A percentile compares a stretch with the other conserved stretches of the same genome.
Conservation (phyloP, 2,797 vertebrate genomes). For the Intellagama lesueurii region DNA sequence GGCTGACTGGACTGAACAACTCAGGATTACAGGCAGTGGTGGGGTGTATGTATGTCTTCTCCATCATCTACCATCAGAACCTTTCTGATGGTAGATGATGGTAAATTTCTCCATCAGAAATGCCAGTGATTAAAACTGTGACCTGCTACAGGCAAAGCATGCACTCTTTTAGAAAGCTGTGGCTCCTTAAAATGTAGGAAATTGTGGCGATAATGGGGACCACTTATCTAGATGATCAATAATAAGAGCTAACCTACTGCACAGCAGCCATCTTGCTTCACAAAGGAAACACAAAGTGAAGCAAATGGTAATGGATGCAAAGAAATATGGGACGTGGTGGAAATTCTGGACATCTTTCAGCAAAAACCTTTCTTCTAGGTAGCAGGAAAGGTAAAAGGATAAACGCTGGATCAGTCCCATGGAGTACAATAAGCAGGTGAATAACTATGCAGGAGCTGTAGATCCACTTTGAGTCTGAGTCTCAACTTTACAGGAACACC, state of each 20-base stretch:
- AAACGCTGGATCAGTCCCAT: not conserved
- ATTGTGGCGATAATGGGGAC: not conserved
- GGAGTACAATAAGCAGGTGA: too few species aligned
- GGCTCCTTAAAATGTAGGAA: not conserved
- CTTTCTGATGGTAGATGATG: too few species aligned
- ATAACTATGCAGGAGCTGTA: too few species aligned
- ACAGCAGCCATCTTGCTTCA: not conserved
- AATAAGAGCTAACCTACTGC: not conserved
- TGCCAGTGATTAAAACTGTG: not conserved
- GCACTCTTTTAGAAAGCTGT: not conserved
- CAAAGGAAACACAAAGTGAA: not conserved
- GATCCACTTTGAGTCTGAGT: too few species aligned
- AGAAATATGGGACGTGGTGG: not conserved
- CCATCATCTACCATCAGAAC: too few species aligned
- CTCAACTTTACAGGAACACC: too few species aligned
- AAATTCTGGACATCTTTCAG: not conserved
- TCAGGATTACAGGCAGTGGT: too few species aligned
- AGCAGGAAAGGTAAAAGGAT: not conserved
- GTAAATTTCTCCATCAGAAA: too few species aligned
- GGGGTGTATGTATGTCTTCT: too few species aligned
- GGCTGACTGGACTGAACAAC: too few species aligned
- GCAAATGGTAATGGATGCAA: not conserved
- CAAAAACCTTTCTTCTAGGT: not conserved
- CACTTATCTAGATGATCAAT: too few species aligned
- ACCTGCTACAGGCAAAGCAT: not conserved